Percentiles rank a stretch among this genome's conserved stretches.
Conservation (phyloP, 2,113 vertebrate species). For the Gracilinanus agilis region DNA sequence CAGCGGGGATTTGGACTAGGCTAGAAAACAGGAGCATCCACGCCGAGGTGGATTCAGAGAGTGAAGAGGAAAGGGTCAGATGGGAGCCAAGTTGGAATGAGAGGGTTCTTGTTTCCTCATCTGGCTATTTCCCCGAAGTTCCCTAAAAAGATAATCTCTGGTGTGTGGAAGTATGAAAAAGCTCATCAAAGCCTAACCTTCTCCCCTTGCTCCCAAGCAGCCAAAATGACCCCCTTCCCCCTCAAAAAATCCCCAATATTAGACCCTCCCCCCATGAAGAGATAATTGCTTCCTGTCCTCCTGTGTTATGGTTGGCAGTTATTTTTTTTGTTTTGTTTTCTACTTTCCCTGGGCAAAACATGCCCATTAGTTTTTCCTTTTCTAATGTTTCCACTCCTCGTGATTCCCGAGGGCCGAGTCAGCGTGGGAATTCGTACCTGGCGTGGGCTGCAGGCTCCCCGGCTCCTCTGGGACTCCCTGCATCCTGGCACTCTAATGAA, state of each 20-base stretch:
- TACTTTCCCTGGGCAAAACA: slow-evolving; percentile 63
- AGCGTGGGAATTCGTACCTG: slow-evolving; percentile 49
- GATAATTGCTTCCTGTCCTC: neutral
- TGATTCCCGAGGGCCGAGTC: slow-evolving; percentile 45
- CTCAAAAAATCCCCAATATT: neutral
- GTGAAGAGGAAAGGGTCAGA: too few species aligned
- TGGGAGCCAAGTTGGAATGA: neutral
- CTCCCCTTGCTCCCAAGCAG: neutral
- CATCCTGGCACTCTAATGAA: slow-evolving; percentile 45
- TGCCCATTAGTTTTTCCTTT: slow-evolving; percentile 68
- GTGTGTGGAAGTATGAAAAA: neutral
- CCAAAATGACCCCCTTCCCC: neutral
- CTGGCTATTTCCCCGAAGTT: neutral
- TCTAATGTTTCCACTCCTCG: slow-evolving; percentile 64
- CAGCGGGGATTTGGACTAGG: too few species aligned
- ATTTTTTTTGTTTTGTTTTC: slow-evolving; percentile 53
- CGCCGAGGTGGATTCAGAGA: too few species aligned
- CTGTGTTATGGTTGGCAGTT: slow-evolving; percentile 3
- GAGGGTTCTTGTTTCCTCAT: neutral
- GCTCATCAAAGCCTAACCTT: accelerated
- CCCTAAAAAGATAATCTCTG: neutral
- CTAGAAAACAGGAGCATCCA: too few species aligned
- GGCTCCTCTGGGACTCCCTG: neutral
- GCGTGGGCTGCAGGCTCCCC: neutral
- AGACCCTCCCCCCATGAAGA: neutral